Evolutionary conservation across 2,797 vertebrate genomes (phyloP).

Genomic region (Alcedo quadribrachys): DNA sequence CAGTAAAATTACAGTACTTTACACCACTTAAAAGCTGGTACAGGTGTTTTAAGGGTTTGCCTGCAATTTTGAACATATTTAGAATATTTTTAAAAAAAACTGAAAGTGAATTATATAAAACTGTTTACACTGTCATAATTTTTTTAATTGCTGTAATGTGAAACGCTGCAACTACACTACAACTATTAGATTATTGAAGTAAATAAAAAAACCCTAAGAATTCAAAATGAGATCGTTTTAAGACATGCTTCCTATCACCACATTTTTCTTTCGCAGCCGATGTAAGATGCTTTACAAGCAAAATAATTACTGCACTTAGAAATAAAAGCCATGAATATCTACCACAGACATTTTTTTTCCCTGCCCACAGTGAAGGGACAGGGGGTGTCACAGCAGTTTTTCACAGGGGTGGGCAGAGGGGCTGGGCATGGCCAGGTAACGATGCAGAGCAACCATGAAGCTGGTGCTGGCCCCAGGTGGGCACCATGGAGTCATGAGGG

Average conservation of each 20-base stretch:
- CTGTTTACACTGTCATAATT: not conserved
- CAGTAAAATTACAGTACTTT: not conserved
- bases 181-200: not conserved
- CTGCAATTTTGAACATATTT: not conserved
- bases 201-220: not conserved
- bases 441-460: too few relatives aligned
- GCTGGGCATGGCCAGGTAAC: too few relatives aligned
- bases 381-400: too few relatives aligned
- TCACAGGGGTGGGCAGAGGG: too few relatives aligned
- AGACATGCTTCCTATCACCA: not conserved
- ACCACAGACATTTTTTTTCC: not conserved
- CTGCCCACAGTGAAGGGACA: too few relatives aligned
- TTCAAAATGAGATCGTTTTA: not conserved
- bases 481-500: too few relatives aligned
- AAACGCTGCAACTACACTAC: not conserved
- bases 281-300: not conserved
- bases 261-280: not conserved
- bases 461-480: too few relatives aligned
- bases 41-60: not conserved
- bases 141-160: not conserved
- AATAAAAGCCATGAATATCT: not conserved
- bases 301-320: not conserved
- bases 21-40: not conserved
- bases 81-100: not conserved
- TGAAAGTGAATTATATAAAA: not conserved